Percentiles rank a stretch among this genome's conserved stretches.
Conservation (phyloP, 2,113 vertebrate species). For the Chelonoidis abingdonii region DNA sequence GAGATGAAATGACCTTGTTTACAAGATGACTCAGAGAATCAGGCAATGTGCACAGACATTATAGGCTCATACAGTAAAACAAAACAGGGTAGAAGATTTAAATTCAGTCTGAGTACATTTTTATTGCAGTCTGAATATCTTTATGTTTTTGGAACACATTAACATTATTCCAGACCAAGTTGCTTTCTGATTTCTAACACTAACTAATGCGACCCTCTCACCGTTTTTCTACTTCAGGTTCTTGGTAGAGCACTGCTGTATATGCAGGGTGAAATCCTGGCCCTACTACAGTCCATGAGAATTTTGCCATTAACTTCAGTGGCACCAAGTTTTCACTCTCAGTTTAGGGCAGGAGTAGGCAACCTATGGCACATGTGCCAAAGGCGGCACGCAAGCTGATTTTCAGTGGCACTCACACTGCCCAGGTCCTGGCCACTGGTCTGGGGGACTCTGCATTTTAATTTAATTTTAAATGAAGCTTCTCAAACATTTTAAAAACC, state of each 20-base stretch:
- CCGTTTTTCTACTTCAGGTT: not conserved
- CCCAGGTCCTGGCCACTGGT: no score
- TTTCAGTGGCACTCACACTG: no score
- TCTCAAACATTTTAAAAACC: no score
- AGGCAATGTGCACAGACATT: not conserved
- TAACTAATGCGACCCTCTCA: not conserved
- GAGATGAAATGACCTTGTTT: slow-evolving; percentile 17
- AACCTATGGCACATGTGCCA: no score
- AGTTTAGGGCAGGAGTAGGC: not conserved
- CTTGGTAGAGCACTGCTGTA: not conserved
- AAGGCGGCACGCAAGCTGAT: no score
- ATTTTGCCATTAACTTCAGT: not conserved
- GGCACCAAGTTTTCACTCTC: not conserved
- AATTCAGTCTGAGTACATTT: not conserved
- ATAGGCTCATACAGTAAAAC: not conserved
- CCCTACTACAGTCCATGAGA: not conserved
- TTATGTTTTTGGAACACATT: not conserved
- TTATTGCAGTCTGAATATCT: not conserved
- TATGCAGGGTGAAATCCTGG: not conserved
- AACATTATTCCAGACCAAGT: not conserved
- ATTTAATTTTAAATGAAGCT: no score
- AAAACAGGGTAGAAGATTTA: not conserved
- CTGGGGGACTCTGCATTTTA: no score
- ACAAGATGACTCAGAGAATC: not conserved
- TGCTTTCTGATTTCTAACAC: not conserved